These are phyloP conservation scores for Atrina japonica DNA, from an alignment of 2,888 invertebrate genomes.

Conservation along the genomic window DNA sequence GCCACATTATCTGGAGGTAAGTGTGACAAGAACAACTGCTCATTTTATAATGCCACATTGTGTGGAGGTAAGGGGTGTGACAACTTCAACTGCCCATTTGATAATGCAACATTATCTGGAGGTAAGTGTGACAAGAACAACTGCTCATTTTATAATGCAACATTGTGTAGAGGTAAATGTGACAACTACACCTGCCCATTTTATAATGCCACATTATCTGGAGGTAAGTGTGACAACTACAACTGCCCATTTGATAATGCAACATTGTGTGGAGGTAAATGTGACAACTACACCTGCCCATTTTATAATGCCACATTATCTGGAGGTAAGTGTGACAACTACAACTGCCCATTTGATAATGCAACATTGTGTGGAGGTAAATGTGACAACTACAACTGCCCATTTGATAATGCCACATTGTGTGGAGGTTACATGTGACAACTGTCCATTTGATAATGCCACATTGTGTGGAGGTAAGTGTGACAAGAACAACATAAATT, in stretches of 20 bases:
- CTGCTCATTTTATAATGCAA: slow-evolving; percentile 84
- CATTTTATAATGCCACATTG: slow-evolving; percentile 86
- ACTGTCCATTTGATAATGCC: too few species aligned
- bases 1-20: slow-evolving; percentile 89
- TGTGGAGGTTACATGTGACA: slow-evolving; percentile 83
- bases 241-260: slow-evolving; percentile 86
- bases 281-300: slow-evolving; percentile 90
- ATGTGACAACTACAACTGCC: slow-evolving; percentile 93
- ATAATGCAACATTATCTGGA: slow-evolving; percentile 82
- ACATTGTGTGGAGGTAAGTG: slow-evolving; percentile 92
- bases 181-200: slow-evolving; percentile 93
- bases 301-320: slow-evolving; percentile 84
- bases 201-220: slow-evolving; percentile 83
- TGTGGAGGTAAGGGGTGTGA: slow-evolving; percentile 95
- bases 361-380: slow-evolving; percentile 89
- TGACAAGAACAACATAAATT: slow-evolving; percentile 94
- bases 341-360: too few species aligned
- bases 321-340: slow-evolving; percentile 89
- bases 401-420: slow-evolving; percentile 82
- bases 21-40: slow-evolving; percentile 95
- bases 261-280: slow-evolving; percentile 81
- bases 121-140: slow-evolving; percentile 98
- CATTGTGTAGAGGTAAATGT: slow-evolving; percentile 88
- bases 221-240: slow-evolving; percentile 96
- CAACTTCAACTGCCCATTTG: slow-evolving; percentile 86